These are phyloP conservation scores for Nomada goodeniana DNA, from an alignment of 2,888 invertebrate genomes.

Conservation along the genomic window DNA sequence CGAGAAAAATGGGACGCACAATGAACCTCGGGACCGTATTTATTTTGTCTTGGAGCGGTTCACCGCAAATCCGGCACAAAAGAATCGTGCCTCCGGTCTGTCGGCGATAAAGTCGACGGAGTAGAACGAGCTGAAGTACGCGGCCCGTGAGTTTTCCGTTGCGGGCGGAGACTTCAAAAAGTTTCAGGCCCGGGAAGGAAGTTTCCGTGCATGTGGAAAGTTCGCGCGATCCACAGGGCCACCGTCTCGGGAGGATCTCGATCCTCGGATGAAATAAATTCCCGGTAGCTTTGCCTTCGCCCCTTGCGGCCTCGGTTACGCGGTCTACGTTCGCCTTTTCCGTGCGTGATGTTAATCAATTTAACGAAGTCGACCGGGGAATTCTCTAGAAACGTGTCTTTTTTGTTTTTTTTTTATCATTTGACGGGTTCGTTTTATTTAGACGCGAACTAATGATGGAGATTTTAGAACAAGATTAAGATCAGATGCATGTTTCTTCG, in stretches of 20 bases:
- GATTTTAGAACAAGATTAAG: no score
- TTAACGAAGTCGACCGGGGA: neutral
- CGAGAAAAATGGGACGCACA: constrained; percentile 45
- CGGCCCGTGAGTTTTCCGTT: constrained; percentile 32
- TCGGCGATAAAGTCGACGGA: constrained; percentile 51
- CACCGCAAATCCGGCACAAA: constrained; percentile 55
- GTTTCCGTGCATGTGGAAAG: constrained; percentile 55
- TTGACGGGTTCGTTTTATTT: no score
- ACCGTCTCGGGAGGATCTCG: constrained; percentile 18
- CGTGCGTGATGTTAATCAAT: constrained; percentile 27
- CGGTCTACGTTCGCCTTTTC: neutral
- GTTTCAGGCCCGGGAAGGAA: constrained; percentile 39
- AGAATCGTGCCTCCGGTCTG: constrained; percentile 49
- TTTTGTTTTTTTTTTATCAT: no score
- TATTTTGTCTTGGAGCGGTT: constrained; percentile 58
- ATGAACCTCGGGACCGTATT: constrained; percentile 49
- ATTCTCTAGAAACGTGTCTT: neutral
- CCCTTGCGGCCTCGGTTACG: neutral
- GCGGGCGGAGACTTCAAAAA: constrained; percentile 60
- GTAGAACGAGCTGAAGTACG: constrained; percentile 38
- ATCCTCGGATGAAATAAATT: constrained; percentile 38
- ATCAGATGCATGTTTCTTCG: no score
- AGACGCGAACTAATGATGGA: no score
- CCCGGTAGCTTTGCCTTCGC: constrained; percentile 14
- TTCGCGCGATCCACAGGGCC: constrained; percentile 44